Evolutionary conservation across 2,113 vertebrate genomes (phyloP).

Genomic region (Ammodytes marinus): DNA sequence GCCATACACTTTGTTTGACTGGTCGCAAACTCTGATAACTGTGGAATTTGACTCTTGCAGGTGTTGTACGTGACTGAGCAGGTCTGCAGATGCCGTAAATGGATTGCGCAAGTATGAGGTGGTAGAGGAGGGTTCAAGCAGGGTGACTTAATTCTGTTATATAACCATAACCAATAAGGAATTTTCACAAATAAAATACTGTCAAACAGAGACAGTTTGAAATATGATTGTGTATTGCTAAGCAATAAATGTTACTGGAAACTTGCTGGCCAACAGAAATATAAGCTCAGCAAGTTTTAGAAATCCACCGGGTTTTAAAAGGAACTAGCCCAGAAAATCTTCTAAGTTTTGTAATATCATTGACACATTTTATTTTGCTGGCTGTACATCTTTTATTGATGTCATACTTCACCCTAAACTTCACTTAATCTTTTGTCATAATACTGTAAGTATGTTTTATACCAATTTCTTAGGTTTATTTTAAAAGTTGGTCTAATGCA

Average conservation of each 20-base stretch:
- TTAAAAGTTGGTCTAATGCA: too few species aligned
- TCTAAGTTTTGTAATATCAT: neutral
- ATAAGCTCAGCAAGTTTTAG: neutral
- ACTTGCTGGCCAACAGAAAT: neutral
- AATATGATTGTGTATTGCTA: neutral
- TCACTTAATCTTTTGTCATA: neutral
- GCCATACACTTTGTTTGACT: constrained; percentile 40
- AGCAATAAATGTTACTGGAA: neutral
- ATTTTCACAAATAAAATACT: neutral
- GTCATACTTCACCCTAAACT: too few species aligned
- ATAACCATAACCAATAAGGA: neutral
- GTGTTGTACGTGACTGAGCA: neutral
- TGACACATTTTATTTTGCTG: neutral
- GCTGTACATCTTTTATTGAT: neutral
- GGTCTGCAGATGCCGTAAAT: neutral
- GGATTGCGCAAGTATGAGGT: neutral
- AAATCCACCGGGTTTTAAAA: neutral
- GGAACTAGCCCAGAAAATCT: neutral
- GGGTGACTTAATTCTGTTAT: neutral
- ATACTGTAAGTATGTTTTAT: neutral
- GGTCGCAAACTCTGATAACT: constrained; percentile 17
- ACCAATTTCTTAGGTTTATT: too few species aligned
- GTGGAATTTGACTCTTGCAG: constrained; percentile 27
- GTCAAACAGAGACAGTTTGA: neutral
- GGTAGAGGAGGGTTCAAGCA: neutral